Percentiles rank a stretch among this genome's conserved stretches.
Evolutionary conservation across 2,113 vertebrate species (phyloP).

Genomic region (Epinephelus lanceolatus): DNA sequence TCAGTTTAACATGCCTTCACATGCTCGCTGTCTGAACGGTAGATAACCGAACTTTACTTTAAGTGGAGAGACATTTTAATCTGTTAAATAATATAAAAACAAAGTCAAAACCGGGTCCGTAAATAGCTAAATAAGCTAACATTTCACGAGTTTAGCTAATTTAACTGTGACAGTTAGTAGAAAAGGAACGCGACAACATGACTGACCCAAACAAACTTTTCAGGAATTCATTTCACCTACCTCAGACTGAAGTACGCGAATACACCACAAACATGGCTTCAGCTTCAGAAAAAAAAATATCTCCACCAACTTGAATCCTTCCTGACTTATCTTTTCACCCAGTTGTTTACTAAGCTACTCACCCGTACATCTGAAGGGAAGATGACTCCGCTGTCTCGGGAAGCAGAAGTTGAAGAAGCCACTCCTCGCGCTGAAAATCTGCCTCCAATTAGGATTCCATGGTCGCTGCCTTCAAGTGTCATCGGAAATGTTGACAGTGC

Average conservation of each 20-base stretch:
- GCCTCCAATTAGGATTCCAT: conserved; percentile 70
- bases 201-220: conserved; percentile 10
- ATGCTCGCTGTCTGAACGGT: conserved; percentile 24
- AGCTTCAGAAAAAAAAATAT: neutral
- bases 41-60: neutral
- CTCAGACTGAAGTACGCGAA: conserved; percentile 38
- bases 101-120: neutral
- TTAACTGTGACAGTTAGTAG: neutral
- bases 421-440: conserved; percentile 70
- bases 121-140: neutral
- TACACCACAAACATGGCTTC: conserved; percentile 20
- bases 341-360: conserved; percentile 2
- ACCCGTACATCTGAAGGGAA: conserved; percentile 37
- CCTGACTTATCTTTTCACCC: neutral
- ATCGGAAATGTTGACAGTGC: conserved; percentile 18
- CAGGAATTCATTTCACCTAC: conserved; percentile 35
- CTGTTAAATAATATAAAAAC: neutral
- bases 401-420: conserved; percentile 51
- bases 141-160: neutral
- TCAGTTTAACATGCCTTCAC: conserved; percentile 60
- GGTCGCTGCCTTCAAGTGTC: conserved; percentile 59
- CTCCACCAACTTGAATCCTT: neutral
- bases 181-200: neutral
- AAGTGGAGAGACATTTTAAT: neutral
- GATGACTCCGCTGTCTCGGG: conserved; percentile 27